Evolutionary conservation across 2,888 invertebrate species (phyloP), one percentile per base, ranked within the genome.

Genomic region (Trachelus tabidus): DNA sequence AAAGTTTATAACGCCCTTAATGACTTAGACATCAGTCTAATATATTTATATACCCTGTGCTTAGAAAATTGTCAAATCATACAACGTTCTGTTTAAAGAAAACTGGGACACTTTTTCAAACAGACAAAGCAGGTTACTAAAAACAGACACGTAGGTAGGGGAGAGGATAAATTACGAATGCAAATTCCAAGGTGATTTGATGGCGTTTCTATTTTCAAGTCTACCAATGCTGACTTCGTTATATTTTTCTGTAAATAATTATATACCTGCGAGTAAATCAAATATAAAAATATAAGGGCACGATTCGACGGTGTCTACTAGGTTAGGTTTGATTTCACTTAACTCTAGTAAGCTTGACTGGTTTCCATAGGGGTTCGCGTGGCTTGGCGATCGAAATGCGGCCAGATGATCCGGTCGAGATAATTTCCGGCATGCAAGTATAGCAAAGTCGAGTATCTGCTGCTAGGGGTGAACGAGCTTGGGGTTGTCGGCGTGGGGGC

Each of bases 401-500:
- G 34, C 71, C 71, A 71, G 71, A 71, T 71, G 71, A 71, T 34
- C 71, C 71, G 31, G 31, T 71, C 34, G 31, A 71, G 71, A 71
- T 71, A 71, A 71, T 71, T 12, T 71, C 71, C 33, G 31, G 23
- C 71, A 71, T 33, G 71, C 33, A 71, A 71, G 71, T 71, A 71
- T 71, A 71, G 71, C 34, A 34, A 71, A 71, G 71, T 71, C 71
- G 71, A 71, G 71, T 71, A 71, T 31, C 34, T 33, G 12, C 31
- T 34, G 31, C 34, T 69, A 71, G 71, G 73, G 76, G 77, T 75
- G 73, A 73, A 69, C 77, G 74, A 76, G 79, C 79, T 69, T 76
- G 80, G 75, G 79, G 81, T 76, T 77, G 77, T 76, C 79, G 73
- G 73, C 73, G 73, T 77, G 75, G 77, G 35, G 75, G 77, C n/a